Conservation (phyloP, 2,888 invertebrate species). For the Caenorhabditis drosophilae region DNA sequence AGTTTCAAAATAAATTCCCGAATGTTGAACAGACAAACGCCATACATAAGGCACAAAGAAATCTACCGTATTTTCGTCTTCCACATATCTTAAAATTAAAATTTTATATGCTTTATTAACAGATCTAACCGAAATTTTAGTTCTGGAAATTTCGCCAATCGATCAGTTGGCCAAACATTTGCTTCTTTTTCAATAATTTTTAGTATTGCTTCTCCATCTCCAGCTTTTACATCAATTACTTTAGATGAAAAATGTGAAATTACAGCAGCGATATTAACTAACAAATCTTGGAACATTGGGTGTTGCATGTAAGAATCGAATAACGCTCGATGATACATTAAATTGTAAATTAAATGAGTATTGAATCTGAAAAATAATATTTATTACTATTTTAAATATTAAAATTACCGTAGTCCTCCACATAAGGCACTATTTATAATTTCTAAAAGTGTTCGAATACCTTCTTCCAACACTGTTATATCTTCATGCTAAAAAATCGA, state of each 20-base stretch:
- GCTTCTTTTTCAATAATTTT: constrained; percentile 86
- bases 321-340: constrained; percentile 88
- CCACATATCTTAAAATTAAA: constrained; percentile 80
- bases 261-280: constrained; percentile 50
- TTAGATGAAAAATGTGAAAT: constrained; percentile 52
- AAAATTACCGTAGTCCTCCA: constrained; percentile 36
- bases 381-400: neutral
- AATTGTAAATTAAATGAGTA: constrained; percentile 90
- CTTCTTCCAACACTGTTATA: constrained; percentile 90
- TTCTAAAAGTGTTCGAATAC: constrained; percentile 92
- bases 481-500: constrained; percentile 79
- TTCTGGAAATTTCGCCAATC: constrained; percentile 96
- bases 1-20: constrained; percentile 74
- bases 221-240: constrained; percentile 44
- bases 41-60: constrained; percentile 99
- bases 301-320: constrained; percentile 87
- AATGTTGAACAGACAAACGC: constrained; percentile 75
- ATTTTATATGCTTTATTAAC: neutral
- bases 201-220: constrained; percentile 48
- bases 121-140: constrained; percentile 80
- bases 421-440: constrained; percentile 91
- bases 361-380: constrained; percentile 74
- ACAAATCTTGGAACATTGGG: constrained; percentile 79
- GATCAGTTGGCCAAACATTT: constrained; percentile 90
- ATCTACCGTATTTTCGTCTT: constrained; percentile 96